These are phyloP conservation scores for Hybognathus amarus DNA, from an alignment of 2,797 vertebrate species.

Conservation along the genomic window DNA sequence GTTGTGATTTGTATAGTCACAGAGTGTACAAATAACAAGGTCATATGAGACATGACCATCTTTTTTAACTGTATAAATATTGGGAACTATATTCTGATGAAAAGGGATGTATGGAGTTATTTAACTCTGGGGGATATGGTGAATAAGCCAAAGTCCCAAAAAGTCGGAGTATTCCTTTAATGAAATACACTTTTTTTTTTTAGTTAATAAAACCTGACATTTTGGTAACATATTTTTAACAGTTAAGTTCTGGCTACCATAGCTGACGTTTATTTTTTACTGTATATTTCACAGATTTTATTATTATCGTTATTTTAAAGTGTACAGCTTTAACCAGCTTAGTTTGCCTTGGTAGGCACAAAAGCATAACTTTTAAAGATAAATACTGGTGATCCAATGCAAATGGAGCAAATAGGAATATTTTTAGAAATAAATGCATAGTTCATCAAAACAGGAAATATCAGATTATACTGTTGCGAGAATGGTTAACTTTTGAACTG, in stretches of 20 bases:
- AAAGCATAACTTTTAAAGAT: background rate
- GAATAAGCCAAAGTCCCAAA: too few relatives aligned
- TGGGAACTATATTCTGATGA: too few relatives aligned
- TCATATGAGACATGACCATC: too few relatives aligned
- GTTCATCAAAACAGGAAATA: slow-evolving; percentile 5
- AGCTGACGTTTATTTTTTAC: background rate
- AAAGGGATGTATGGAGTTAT: too few relatives aligned
- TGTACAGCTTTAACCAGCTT: background rate
- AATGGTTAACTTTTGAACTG: slow-evolving; percentile 13
- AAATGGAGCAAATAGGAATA: background rate
- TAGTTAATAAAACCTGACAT: background rate
- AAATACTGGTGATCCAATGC: background rate
- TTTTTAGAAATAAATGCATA: background rate
- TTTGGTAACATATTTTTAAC: background rate
- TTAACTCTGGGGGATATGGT: too few relatives aligned
- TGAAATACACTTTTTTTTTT: background rate
- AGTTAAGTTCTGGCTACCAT: background rate
- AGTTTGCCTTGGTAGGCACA: background rate
- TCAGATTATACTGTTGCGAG: background rate
- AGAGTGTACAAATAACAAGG: too few relatives aligned
- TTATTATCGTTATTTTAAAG: background rate
- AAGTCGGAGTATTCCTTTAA: background rate
- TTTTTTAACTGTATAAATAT: too few relatives aligned
- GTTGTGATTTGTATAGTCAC: too few relatives aligned
- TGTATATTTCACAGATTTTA: too few relatives aligned